These are phyloP conservation scores for Arctia plantaginis DNA, from an alignment of 2,888 invertebrate genomes.

Conservation along the genomic window DNA sequence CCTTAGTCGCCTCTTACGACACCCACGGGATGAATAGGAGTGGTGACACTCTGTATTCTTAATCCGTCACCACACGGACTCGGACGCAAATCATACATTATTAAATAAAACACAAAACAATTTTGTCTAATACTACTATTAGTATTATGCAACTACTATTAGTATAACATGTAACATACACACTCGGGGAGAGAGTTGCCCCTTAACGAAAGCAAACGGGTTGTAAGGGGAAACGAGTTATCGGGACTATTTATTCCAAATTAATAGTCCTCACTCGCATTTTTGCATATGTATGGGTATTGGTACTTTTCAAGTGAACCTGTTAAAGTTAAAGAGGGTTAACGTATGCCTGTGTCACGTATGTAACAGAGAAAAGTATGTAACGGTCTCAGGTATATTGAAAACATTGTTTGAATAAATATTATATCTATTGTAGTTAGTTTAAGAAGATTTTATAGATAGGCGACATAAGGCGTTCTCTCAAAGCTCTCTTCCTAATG, in stretches of 20 bases:
- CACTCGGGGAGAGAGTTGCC: conserved; percentile 20
- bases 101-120: background rate
- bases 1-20: no score
- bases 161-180: background rate
- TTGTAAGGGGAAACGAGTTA: conserved; percentile 43
- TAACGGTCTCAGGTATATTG: background rate
- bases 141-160: no score
- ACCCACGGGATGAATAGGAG: no score
- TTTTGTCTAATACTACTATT: background rate
- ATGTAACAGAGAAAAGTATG: background rate
- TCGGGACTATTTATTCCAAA: conserved; percentile 45
- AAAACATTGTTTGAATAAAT: background rate
- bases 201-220: conserved; percentile 53
- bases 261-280: conserved; percentile 54
- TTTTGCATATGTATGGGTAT: conserved; percentile 39
- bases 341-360: background rate
- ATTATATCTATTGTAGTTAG: background rate
- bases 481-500: no score
- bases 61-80: no score
- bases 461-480: no score
- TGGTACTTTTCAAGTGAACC: conserved; percentile 10
- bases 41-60: no score
- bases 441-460: background rate
- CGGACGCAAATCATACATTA: background rate
- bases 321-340: conserved; percentile 1